Evolutionary conservation across 2,797 vertebrate species (phyloP).

Genomic region (Smutsia temminckii): DNA sequence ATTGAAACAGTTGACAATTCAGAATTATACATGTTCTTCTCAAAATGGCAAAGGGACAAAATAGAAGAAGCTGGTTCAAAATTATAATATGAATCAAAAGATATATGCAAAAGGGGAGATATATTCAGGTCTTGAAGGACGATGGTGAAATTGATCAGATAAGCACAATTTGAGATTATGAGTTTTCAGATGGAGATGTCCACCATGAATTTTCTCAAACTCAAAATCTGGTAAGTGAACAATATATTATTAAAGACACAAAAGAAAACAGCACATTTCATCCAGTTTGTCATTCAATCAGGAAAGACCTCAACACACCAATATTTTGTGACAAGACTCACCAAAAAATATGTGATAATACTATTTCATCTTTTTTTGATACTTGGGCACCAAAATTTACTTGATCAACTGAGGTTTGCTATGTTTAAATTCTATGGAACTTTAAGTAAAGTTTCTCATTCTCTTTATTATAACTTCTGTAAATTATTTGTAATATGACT

Average conservation of each 20-base stretch:
- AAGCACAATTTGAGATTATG: neutral
- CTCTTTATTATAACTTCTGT: neutral
- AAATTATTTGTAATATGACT: neutral
- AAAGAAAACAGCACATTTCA: neutral
- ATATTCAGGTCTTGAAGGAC: neutral
- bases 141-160: neutral
- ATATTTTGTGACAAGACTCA: neutral
- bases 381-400: neutral
- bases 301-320: neutral
- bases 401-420: neutral
- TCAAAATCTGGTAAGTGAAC: neutral
- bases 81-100: neutral
- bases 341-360: neutral
- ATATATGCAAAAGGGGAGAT: neutral
- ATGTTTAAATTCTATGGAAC: neutral
- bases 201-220: neutral
- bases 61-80: conserved; percentile 16
- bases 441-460: neutral
- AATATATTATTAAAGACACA: neutral
- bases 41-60: neutral
- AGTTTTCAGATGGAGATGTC: neutral
- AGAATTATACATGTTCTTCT: neutral
- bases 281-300: neutral
- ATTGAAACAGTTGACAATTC: neutral
- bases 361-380: neutral